phyloP scores from a whole-genome alignment of 2,113 vertebrate species.

The Nannobrachium achirus region DNA sequence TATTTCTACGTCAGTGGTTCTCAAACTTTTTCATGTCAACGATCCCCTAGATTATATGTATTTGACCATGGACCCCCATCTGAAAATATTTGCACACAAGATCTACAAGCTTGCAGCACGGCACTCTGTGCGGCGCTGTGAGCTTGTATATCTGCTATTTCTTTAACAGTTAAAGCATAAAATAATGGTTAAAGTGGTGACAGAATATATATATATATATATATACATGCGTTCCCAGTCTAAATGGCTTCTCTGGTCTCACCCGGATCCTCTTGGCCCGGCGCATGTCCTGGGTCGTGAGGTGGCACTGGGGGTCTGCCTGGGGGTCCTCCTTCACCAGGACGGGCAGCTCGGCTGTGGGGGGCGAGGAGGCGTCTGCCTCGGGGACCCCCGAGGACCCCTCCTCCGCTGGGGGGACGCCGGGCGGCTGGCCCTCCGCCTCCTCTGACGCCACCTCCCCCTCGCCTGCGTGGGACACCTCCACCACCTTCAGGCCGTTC shows the following conservation, averaged over 20 bases:
- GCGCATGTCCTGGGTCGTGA: constrained; percentile 91
- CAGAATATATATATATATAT: too few relatives aligned
- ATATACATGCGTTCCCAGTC: too few relatives aligned
- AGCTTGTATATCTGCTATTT: too few relatives aligned
- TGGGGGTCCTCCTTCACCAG: constrained; percentile 82
- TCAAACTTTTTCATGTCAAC: too few relatives aligned
- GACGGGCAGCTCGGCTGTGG: constrained; percentile 57
- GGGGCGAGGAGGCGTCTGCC: constrained; percentile 36
- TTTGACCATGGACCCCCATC: too few relatives aligned
- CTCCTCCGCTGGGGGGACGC: constrained; percentile 68
- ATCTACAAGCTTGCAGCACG: too few relatives aligned
- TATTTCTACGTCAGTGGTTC: too few relatives aligned
- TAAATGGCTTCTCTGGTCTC: constrained; percentile 25
- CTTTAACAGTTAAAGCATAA: too few relatives aligned
- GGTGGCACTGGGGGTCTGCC: constrained; percentile 76
- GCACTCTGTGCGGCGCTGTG: too few relatives aligned
- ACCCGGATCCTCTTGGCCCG: constrained; percentile 92
- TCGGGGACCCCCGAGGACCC: constrained; percentile 44
- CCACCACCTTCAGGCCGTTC: constrained; percentile 86
- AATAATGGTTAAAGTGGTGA: too few relatives aligned
- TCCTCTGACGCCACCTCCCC: constrained; percentile 48
- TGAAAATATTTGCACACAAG: too few relatives aligned
- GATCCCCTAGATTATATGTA: too few relatives aligned
- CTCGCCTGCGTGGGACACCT: constrained; percentile 61
- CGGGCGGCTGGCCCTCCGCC: constrained; percentile 68